Conservation (phyloP, 2,797 vertebrate species). For the Acrocephalus scirpaceus region DNA sequence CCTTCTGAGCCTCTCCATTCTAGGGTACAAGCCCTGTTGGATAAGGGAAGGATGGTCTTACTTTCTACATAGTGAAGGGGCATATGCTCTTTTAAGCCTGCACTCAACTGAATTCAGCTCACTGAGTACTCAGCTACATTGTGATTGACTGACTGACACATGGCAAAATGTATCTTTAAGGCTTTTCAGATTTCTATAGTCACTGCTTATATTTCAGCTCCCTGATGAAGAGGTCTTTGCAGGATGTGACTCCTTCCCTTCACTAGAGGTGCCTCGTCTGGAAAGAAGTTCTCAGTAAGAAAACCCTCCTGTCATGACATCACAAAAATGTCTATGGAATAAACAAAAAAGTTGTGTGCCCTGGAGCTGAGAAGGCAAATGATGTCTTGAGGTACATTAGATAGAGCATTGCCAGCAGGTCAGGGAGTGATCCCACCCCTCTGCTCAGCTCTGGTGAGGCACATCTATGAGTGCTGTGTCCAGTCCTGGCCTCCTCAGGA, state of each 20-base stretch:
- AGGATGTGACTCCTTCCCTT: neutral
- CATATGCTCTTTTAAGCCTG: neutral
- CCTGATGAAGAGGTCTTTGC: neutral
- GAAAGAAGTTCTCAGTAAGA: neutral
- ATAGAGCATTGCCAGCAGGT: neutral
- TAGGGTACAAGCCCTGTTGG: neutral
- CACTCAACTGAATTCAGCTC: neutral
- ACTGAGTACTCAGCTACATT: neutral
- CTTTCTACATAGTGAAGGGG: neutral
- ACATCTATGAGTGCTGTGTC: neutral
- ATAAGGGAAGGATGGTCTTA: neutral
- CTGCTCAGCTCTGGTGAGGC: neutral
- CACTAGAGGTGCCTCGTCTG: neutral
- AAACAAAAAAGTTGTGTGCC: neutral
- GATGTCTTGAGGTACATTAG: neutral
- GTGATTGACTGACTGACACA: neutral
- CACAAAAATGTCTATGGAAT: neutral
- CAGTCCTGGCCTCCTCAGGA: neutral
- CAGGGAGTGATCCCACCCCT: fast-evolving
- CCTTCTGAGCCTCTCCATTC: neutral
- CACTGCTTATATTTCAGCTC: neutral
- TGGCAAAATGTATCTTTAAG: neutral
- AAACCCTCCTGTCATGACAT: neutral
- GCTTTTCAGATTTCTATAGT: neutral
- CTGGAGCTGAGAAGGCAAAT: fast-evolving